Evolutionary conservation across 1,140 invertebrate species (phyloP).

Genomic region (Muscidifurax raptorellus): DNA sequence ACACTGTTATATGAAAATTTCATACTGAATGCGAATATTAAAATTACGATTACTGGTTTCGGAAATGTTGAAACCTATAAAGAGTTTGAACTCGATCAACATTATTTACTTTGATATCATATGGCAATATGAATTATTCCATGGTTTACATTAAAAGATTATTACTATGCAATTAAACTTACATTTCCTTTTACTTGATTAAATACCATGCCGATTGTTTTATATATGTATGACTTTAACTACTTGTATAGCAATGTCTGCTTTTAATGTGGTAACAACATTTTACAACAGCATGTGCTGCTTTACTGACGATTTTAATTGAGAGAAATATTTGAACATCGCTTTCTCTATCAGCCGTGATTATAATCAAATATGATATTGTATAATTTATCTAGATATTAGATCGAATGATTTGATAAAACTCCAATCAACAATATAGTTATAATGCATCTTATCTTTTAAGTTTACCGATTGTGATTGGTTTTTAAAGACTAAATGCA

Average conservation of each 20-base stretch:
- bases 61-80: not conserved
- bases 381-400: not conserved
- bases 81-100: too few species aligned
- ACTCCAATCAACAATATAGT: too few species aligned
- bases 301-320: not conserved
- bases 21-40: not conserved
- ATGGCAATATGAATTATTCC: too few species aligned
- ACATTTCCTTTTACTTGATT: too few species aligned
- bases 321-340: not conserved
- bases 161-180: not conserved
- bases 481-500: too few species aligned
- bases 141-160: not conserved
- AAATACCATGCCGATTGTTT: too few species aligned
- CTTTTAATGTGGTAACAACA: too few species aligned
- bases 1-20: not conserved
- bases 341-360: not conserved
- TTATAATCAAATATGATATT: not conserved
- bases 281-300: not conserved
- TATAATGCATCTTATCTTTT: not conserved
- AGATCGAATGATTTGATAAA: not conserved
- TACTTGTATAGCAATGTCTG: too few species aligned
- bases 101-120: too few species aligned
- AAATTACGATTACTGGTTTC: not conserved
- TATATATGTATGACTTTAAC: too few species aligned
- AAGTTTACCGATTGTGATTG: too few species aligned